Evolutionary conservation across 2,797 vertebrate genomes (phyloP), one percentile per base, ranked within the genome.

Genomic region (Austrolebias charrua): DNA sequence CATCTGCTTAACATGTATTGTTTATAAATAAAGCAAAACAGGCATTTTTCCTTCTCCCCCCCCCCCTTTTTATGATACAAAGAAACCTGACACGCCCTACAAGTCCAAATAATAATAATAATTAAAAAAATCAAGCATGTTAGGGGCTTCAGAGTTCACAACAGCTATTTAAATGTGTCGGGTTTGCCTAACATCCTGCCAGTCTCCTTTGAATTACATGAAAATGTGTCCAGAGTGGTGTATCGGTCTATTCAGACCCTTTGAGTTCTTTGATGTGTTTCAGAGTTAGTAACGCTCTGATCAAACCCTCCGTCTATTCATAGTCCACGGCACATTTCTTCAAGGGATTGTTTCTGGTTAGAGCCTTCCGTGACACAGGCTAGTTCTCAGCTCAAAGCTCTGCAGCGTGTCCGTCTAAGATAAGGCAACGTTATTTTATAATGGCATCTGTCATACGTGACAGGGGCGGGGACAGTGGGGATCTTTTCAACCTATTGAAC

Each of bases 11-110:
- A 88, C 88, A 88, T 88, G 87, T 88, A 86, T 85, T 66, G 81
- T 89, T 91, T 89, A 90, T 86, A 91, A 90, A 91, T 82, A 88
- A 91, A 88, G 86, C 83, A 89, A 90, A 90, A 91, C 89, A 90
- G 88, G 89, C 90, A 89, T 60, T 84, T 85, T 86, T 80, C 82
- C 83, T 87, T 81, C 87, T 10, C 20, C 3, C 18, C 10, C 9
- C 35, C 35, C 35, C 35, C 35, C 35, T 11, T 79, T 85, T 86
- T 88, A 89, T 90, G 78, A 85, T 89, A 90, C 86, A 91, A 91
- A 90, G 81, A 88, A 89, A 88, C 86, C 88, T 86, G 83, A 87
- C 86, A 86, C 84, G 78, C 86, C 88, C 86, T 79, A 83, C 86
- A 86, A 88, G 89, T 89, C 79, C 80, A 79, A 81, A 83, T 10